Evolutionary conservation across 2,113 vertebrate species (phyloP), one percentile per base, ranked within the genome.

Genomic region (Percopsis transmontana): DNA sequence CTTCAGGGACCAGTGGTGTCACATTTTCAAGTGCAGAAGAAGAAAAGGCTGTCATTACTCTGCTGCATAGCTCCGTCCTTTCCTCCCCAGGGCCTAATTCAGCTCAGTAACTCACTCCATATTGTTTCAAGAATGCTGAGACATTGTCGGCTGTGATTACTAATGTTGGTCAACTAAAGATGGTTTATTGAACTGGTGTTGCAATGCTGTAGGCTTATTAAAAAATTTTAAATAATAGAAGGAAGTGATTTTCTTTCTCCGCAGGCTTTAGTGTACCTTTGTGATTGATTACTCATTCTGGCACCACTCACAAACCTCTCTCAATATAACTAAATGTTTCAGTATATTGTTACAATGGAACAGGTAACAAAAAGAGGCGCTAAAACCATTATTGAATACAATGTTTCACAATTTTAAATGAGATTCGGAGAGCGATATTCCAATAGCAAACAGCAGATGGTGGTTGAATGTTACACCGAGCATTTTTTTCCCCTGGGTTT

Each of bases 371-470:
- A 33, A 33, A 33, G 27, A 6, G 5, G 27, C 27, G 8, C 27
- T 33, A 33, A 4, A 33, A 1, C 5, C 5, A 33, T 2, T 33
- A 33, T 1, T 33, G 27, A 33, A 7, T 33, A 33, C 27, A 33
- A 33, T 33, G 27, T 33, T 33, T 6, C 27, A 33, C 27, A 33
- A 33, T 33, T n/a, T 6, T 33, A 33, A 33, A 33, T 33, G 0
- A 33, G 3, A 33, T 33, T 33, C 5, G 27, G 27, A 45, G 8
- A 45, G 3, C 42, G 11, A 5, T 12, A 45, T 45, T 45, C 12
- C 12, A 45, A 45, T 16, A 48, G 33, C 24, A 58, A 58, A 63
- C 66, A 62, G 74, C 79, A 81, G 74, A 82, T 76, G 80, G 77
- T 69, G 60, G 51, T 9, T 24, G 63, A 62, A 67, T 70, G 53